phyloP scores from a whole-genome alignment of 2,888 invertebrate genomes.

The Arrhopalites spinosus region DNA sequence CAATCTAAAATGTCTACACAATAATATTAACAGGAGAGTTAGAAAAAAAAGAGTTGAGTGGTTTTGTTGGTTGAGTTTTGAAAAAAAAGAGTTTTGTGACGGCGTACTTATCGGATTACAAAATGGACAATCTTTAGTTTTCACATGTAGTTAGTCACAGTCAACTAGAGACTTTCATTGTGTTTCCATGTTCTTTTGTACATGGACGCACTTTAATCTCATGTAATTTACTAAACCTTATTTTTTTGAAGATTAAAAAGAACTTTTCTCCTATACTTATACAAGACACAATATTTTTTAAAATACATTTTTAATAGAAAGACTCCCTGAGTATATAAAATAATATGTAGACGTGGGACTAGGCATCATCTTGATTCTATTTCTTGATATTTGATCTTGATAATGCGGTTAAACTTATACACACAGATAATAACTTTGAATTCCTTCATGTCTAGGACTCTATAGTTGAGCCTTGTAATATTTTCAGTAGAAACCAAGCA shows the following conservation, averaged over 20 bases:
- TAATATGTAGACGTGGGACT: not conserved
- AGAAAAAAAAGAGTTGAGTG: too few relatives aligned
- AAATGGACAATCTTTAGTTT: constrained; percentile 22
- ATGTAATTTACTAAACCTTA: constrained; percentile 21
- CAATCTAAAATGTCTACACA: too few relatives aligned
- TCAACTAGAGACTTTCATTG: not conserved
- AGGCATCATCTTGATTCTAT: constrained; percentile 6
- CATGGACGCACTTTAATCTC: constrained; percentile 15
- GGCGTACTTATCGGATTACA: constrained; percentile 31
- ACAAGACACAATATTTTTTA: too few relatives aligned
- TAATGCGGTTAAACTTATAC: constrained; percentile 13
- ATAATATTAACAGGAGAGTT: too few relatives aligned
- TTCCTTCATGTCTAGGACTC: not conserved
- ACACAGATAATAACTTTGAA: constrained; percentile 12
- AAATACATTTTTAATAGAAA: too few relatives aligned
- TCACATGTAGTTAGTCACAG: constrained; percentile 23
- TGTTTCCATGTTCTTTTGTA: not conserved
- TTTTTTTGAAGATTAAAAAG: not conserved
- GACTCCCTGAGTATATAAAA: too few relatives aligned
- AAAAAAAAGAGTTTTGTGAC: not conserved
- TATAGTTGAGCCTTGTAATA: not conserved
- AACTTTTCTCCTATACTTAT: not conserved
- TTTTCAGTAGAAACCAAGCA: not conserved
- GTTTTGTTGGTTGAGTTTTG: not conserved
- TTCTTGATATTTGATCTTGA: constrained; percentile 30